Evolutionary conservation across 2,888 invertebrate species (phyloP).

Genomic region (Hirtodrosophila histrioides): DNA sequence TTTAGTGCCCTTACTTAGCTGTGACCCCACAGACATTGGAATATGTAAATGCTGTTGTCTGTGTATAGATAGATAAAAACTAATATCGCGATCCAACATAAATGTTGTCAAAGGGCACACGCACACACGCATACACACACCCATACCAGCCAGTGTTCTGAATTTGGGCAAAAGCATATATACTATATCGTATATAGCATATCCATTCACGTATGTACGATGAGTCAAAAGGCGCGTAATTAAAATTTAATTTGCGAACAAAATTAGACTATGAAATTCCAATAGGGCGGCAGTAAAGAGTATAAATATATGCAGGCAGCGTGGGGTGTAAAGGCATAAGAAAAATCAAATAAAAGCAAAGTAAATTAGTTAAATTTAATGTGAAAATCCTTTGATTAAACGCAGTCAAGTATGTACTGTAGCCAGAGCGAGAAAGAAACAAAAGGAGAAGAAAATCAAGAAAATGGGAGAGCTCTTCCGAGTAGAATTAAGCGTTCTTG

Average conservation of each 20-base stretch:
- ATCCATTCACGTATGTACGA: constrained; percentile 14
- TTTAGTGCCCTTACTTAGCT: constrained; percentile 12
- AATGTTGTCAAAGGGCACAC: constrained; percentile 53
- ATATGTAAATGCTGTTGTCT: constrained; percentile 35
- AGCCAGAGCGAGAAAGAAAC: constrained; percentile 12
- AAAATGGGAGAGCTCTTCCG: not conserved
- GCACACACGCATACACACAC: constrained; percentile 27
- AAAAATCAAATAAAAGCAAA: constrained; percentile 48
- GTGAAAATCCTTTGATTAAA: constrained; percentile 73
- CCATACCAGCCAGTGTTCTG: constrained; percentile 22
- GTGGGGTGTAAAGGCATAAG: constrained; percentile 5
- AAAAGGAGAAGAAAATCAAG: no score
- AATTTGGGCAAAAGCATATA: constrained; percentile 48
- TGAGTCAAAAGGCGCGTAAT: constrained; percentile 52
- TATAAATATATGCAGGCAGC: constrained; percentile 1
- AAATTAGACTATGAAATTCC: constrained; percentile 71
- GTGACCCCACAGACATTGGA: constrained; percentile 16
- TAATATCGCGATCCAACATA: constrained; percentile 52
- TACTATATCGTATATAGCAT: not conserved
- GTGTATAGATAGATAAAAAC: constrained; percentile 60
- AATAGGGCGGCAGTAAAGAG: constrained; percentile 35
- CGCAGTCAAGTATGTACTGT: constrained; percentile 50
- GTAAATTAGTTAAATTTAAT: constrained; percentile 67
- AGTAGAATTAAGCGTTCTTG: constrained; percentile 17
- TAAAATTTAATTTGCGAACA: constrained; percentile 71